Evolutionary conservation across 2,888 invertebrate genomes (phyloP), one percentile per base, ranked within the genome.

Genomic region (Noctuana brunneofusca): DNA sequence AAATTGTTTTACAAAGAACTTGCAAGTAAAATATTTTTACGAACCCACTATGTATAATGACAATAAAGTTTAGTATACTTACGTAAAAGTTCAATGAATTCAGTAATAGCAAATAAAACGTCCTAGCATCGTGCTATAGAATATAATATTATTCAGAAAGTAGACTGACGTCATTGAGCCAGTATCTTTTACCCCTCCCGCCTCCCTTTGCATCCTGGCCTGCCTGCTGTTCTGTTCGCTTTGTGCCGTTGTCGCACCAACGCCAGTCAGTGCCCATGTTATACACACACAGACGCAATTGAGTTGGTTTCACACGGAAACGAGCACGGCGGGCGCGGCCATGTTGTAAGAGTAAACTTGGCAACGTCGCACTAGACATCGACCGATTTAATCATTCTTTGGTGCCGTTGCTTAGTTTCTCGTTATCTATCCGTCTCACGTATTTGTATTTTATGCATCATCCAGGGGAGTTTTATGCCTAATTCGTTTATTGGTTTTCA

Each of bases 361-460:
- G 90, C 90, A 91, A 91, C 90, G 90, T 84, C 89, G 90, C 89
- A 83, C 80, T 87, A 89, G 88, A 89, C 90, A 88, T 87, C 89
- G 88, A 89, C 87, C 89, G 87, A 87, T 87, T 86, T 87, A 86
- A 86, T 86, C 86, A 75, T 76, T 79, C 76, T 76, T 80, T 76
- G 71, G 79, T 80, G 74, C 74, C 75, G 80, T 56, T 50, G 65
- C 81, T 83, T 72, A 74, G 78, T 80, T 80, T 84, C 73, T 78
- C 72, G 68, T 69, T 73, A 74, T 72, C 71, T 71, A 64, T 64
- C 30, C 53, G 64, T 64, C 60, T 63, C 63, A 64, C 68, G 69
- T 65, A 55, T 52, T 22, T 22, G n/a, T 56, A 22, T 30, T 50
- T 56, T 59, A 16, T 46, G n/a, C 24, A 41, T 41, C 41, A n/a